phyloP scores from a whole-genome alignment of 2,113 vertebrate species.

The Sylvilagus bachmani region DNA sequence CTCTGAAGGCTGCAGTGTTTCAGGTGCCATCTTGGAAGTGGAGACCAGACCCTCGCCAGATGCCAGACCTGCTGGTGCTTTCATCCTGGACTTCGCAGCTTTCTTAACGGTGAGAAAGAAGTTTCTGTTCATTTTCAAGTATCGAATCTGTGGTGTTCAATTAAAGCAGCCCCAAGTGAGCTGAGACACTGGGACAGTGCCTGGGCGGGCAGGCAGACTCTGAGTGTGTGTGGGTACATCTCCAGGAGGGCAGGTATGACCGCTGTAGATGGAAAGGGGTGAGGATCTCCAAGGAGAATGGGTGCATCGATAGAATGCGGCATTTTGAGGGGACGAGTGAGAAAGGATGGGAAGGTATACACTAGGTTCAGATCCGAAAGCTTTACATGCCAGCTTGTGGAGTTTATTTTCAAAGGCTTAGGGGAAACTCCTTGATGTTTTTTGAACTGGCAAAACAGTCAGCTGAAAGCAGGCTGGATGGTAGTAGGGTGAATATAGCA shows the following conservation, averaged over 20 bases:
- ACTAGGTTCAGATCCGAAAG: not conserved
- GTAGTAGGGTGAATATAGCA: too few species aligned
- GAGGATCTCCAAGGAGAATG: not conserved
- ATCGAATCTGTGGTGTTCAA: not conserved
- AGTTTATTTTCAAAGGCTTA: not conserved
- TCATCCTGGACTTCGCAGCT: not conserved
- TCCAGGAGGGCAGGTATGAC: not conserved
- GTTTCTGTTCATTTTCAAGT: not conserved
- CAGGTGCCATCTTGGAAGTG: not conserved
- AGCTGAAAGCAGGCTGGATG: not conserved
- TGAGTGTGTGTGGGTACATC: not conserved
- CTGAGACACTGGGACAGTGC: not conserved
- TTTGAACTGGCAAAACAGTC: not conserved
- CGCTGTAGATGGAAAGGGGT: not conserved
- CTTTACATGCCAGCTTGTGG: not conserved
- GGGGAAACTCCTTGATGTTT: not conserved
- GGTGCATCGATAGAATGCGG: not conserved
- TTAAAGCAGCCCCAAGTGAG: not conserved
- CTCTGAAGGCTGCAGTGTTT: too few species aligned
- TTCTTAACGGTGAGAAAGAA: not conserved
- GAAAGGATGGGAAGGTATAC: not conserved
- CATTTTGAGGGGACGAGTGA: not conserved
- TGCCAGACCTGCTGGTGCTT: not conserved
- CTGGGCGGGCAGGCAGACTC: not conserved
- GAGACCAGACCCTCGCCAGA: not conserved